Evolutionary conservation across 1,140 invertebrate species (phyloP).

Genomic region (Himalopsyche phryganea): DNA sequence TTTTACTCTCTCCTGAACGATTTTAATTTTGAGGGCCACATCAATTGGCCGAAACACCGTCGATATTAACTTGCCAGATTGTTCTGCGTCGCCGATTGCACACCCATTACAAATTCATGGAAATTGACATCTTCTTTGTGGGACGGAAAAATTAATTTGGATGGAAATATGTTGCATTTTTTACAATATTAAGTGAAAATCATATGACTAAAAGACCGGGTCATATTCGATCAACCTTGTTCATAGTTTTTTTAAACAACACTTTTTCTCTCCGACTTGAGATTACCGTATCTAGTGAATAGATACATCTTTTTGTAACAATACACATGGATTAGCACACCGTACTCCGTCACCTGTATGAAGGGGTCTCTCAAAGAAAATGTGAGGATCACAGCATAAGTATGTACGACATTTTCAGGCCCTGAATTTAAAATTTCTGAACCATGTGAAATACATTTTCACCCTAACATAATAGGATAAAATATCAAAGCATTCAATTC

Average conservation of each 20-base stretch:
- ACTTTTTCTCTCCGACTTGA: neutral
- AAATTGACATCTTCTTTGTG: neutral
- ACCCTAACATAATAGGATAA: too few species aligned
- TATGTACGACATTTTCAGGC: too few species aligned
- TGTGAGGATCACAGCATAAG: too few species aligned
- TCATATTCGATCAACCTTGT: neutral
- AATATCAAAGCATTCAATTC: too few species aligned
- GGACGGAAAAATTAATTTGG: constrained; percentile 13
- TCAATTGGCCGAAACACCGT: too few species aligned
- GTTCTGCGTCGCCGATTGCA: neutral
- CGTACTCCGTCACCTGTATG: neutral
- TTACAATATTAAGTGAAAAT: too few species aligned
- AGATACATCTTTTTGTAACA: neutral
- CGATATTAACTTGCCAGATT: too few species aligned
- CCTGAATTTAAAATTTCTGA: too few species aligned
- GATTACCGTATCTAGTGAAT: neutral
- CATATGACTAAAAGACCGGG: neutral
- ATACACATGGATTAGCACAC: neutral
- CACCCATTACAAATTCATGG: constrained; percentile 11
- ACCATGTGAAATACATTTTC: too few species aligned
- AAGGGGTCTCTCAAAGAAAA: too few species aligned
- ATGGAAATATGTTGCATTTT: constrained; percentile 10
- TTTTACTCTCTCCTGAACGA: too few species aligned
- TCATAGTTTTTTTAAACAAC: neutral
- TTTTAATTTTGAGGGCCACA: too few species aligned